Base-by-base conservation (phyloP, 2,888 invertebrate genomes). In the Osedax frankpressi region DNA sequence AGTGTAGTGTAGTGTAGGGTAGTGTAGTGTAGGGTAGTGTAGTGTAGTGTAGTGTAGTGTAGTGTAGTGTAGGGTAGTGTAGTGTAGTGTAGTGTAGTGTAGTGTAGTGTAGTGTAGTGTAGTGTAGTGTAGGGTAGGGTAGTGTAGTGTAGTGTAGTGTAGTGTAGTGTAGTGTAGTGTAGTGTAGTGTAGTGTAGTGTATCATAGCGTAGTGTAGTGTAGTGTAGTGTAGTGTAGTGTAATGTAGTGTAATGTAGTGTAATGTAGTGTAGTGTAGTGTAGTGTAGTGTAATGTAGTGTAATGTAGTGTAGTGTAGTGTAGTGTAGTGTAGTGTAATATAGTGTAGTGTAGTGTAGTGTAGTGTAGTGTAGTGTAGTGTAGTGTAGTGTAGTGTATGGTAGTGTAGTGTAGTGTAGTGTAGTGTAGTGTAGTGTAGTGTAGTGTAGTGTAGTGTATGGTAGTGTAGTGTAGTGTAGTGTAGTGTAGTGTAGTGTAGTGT, bases 291-390 rank as follows among this genome's bases (percentile, higher is more conserved):
- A 70, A 75, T 74, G 74, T 65, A 74, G 74, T 72, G 72, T 72
- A 72, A 68, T 72, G 70, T 72, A 71, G 72, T 72, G 1, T 72
- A 69, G 74, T 67, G 29, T 63, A 27, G 75, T 74, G 69, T 29
- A 44, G 72, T 75, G 72, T 73, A 44, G 73, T 76, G 75, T 75
- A 62, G 62, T 62, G 1, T n/a, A 62, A 0, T 62, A 1, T 62
- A 74, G 73, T 75, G 75, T 74, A 30, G 74, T 76, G 74, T 74
- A 65, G 68, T 76, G 76, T 30, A 75, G 76, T 76, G 75, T 75
- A 74, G 74, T 59, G 68, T 75, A 26, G 74, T 74, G 44, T 71
- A 67, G 71, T 71, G 67, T 71, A 26, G 74, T 59, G 74, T 62
- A 62, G 62, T 2, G n/a, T n/a, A n/a, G n/a, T n/a, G n/a, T n/a